Evolutionary conservation across 2,888 invertebrate species (phyloP).

Genomic region (Theretra japonica): DNA sequence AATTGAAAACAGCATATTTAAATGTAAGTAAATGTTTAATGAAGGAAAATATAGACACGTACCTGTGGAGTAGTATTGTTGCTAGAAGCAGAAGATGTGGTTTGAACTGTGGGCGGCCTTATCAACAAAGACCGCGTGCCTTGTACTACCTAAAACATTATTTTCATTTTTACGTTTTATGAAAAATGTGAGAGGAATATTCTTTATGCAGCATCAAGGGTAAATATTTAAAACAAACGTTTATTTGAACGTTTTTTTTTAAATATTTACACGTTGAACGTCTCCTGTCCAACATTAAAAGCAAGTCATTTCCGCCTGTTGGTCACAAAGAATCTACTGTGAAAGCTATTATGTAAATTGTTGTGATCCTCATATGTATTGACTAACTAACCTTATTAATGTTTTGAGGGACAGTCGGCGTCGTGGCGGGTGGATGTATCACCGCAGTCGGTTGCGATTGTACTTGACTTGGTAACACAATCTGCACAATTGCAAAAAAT

Average conservation of each 20-base stretch:
- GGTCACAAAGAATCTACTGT: too few relatives aligned
- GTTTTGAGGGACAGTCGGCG: conserved; percentile 4
- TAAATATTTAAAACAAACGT: too few relatives aligned
- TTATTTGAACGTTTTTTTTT: too few relatives aligned
- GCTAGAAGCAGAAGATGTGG: conserved; percentile 59
- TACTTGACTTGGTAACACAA: neutral
- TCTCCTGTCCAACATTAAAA: too few relatives aligned
- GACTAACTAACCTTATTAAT: conserved; percentile 14
- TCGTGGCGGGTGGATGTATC: conserved; percentile 47
- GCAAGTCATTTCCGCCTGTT: too few relatives aligned
- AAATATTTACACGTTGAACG: too few relatives aligned
- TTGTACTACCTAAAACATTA: conserved; percentile 55
- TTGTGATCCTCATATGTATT: neutral
- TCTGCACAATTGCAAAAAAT: neutral
- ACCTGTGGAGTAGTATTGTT: conserved; percentile 66
- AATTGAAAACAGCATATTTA: too few relatives aligned
- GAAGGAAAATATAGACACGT: neutral
- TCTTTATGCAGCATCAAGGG: too few relatives aligned
- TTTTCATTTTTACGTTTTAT: too few relatives aligned
- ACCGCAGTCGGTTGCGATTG: conserved; percentile 39
- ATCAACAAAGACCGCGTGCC: conserved; percentile 76
- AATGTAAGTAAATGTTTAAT: too few relatives aligned
- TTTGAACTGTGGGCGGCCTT: conserved; percentile 63
- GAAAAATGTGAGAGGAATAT: too few relatives aligned
- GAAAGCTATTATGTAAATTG: too few relatives aligned